phyloP scores from a whole-genome alignment of 2,888 invertebrate species.

The Meiosimyza decipiens region DNA sequence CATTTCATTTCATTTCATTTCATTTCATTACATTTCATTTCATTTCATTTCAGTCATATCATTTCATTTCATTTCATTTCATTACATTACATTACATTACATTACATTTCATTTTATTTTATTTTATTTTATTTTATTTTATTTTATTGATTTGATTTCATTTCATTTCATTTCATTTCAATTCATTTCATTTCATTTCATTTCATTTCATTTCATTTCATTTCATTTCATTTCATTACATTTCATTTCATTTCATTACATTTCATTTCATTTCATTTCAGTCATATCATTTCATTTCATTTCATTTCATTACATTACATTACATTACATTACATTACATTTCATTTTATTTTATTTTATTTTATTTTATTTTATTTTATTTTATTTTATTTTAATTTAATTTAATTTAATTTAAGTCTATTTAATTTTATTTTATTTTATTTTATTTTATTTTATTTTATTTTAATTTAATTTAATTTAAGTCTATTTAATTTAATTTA shows the following conservation, averaged over 20 bases:
- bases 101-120: slow-evolving; percentile 27
- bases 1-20: too few species aligned
- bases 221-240: too few species aligned
- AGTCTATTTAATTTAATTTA: slow-evolving; percentile 24
- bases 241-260: neutral
- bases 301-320: slow-evolving; percentile 24
- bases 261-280: neutral
- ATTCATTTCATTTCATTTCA: too few species aligned
- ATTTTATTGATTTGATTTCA: too few species aligned
- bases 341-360: slow-evolving; percentile 25
- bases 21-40: slow-evolving; percentile 4
- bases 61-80: slow-evolving; percentile 23
- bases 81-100: slow-evolving; percentile 24
- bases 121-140: slow-evolving; percentile 32
- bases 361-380: slow-evolving; percentile 23
- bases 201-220: too few species aligned
- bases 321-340: neutral
- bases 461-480: slow-evolving; percentile 17
- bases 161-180: too few species aligned
- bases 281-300: slow-evolving; percentile 13
- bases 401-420: slow-evolving; percentile 32
- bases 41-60: slow-evolving; percentile 24
- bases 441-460: slow-evolving; percentile 31
- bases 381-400: slow-evolving; percentile 32
- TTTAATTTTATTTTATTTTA: slow-evolving; percentile 33